Percentiles rank a stretch among this genome's conserved stretches.
Evolutionary conservation across 2,113 vertebrate species (phyloP).

Genomic region (Carlito syrichta): DNA sequence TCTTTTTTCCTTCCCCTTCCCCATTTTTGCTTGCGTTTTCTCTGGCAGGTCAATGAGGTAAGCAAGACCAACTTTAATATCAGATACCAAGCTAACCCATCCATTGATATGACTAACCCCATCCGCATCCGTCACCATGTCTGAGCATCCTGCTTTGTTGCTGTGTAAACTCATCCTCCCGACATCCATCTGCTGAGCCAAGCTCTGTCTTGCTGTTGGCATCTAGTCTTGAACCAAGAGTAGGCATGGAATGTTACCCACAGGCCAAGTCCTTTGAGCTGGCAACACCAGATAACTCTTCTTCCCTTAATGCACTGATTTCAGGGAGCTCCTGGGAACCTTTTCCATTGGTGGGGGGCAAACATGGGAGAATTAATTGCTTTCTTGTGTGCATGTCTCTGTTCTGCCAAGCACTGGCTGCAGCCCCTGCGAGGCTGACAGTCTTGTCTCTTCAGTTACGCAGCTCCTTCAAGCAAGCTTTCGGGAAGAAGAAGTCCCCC

Average conservation of each 20-base stretch:
- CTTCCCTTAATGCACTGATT: slow-evolving; percentile 75
- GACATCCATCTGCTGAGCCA: slow-evolving; percentile 60
- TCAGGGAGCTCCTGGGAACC: neutral
- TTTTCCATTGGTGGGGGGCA: neutral
- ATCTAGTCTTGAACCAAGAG: slow-evolving; percentile 56
- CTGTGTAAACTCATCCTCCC: slow-evolving; percentile 44
- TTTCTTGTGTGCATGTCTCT: slow-evolving; percentile 77
- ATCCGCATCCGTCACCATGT: slow-evolving; percentile 72
- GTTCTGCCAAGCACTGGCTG: neutral
- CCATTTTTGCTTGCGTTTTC: slow-evolving; percentile 89
- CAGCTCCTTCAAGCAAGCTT: slow-evolving; percentile 99
- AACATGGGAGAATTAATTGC: slow-evolving; percentile 15
- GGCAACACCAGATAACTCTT: slow-evolving; percentile 64
- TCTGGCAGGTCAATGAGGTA: slow-evolving; percentile 98
- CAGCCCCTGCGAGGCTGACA: neutral
- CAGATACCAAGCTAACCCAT: slow-evolving; percentile 84
- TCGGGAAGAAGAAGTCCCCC: slow-evolving; percentile 98
- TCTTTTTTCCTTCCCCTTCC: slow-evolving; percentile 84
- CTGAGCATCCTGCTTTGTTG: slow-evolving; percentile 64
- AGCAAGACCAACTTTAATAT: slow-evolving; percentile 83
- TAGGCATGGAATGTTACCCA: slow-evolving; percentile 68
- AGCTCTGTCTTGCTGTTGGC: slow-evolving; percentile 67
- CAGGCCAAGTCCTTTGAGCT: slow-evolving; percentile 60
- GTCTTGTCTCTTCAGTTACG: slow-evolving; percentile 87
- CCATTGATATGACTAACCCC: slow-evolving; percentile 81